A percentile compares a stretch with the other conserved stretches of the same genome.
Conservation (phyloP, 2,797 vertebrate genomes). For the Labroides dimidiatus region DNA sequence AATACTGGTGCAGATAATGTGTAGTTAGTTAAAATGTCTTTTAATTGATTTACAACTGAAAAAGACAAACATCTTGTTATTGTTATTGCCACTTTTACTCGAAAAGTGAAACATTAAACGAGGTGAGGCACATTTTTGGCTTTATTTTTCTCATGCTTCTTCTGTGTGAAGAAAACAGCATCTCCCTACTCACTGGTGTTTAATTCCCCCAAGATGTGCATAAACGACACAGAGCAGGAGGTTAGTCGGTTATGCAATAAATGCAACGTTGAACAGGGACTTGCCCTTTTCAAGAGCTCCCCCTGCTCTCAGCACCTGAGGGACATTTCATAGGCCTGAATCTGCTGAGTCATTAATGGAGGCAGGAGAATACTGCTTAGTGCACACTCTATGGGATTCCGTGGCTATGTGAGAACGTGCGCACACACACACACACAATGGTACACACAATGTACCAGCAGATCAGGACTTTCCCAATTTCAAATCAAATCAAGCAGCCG, state of each 20-base stretch:
- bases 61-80: background rate
- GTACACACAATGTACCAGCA: conserved; percentile 5
- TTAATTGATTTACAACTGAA: background rate
- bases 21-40: background rate
- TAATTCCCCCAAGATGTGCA: conserved; percentile 29
- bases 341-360: conserved; percentile 56
- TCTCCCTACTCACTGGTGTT: background rate
- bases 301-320: conserved; percentile 44
- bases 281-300: conserved; percentile 46
- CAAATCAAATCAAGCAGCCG: conserved; percentile 56
- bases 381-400: conserved; percentile 31
- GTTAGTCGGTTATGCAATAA: conserved; percentile 58
- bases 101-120: background rate
- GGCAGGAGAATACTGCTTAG: conserved; percentile 35
- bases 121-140: background rate
- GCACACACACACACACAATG: background rate
- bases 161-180: conserved; percentile 19
- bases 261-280: conserved; percentile 27
- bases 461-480: conserved; percentile 36
- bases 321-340: conserved; percentile 39
- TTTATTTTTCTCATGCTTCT: conserved; percentile 8
- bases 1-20: conserved; percentile 6
- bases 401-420: no score
- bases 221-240: conserved; percentile 53
- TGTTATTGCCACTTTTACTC: background rate